Conservation (phyloP, 1,140 invertebrate genomes). For the Achatina immaculata region DNA sequence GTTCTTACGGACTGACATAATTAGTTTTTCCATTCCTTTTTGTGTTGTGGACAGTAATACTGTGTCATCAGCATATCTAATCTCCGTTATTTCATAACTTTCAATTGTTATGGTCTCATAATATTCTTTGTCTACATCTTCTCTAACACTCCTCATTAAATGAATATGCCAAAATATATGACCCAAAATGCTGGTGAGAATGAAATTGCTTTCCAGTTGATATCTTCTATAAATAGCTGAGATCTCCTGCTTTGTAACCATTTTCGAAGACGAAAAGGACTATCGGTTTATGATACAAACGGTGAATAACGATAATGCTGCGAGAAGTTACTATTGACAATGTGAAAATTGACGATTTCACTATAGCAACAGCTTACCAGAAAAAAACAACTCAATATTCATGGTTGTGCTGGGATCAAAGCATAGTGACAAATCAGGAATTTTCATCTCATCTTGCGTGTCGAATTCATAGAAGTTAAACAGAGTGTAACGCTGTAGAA, state of each 20-base stretch:
- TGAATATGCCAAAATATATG: too few relatives aligned
- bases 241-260: background rate
- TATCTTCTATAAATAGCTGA: background rate
- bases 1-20: too few relatives aligned
- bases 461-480: slow-evolving; percentile 2
- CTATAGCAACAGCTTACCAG: background rate
- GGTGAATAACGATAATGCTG: background rate
- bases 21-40: too few relatives aligned
- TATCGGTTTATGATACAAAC: background rate
- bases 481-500: background rate
- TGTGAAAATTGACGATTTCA: background rate
- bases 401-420: background rate
- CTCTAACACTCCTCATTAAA: too few relatives aligned
- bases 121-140: too few relatives aligned
- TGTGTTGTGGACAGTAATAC: too few relatives aligned
- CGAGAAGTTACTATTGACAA: background rate
- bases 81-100: too few relatives aligned
- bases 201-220: background rate
- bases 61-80: too few relatives aligned
- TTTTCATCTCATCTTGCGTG: background rate
- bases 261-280: background rate
- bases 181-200: too few relatives aligned
- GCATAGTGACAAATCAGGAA: background rate
- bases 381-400: slow-evolving; percentile 2
- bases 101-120: too few relatives aligned